Base-by-base conservation (phyloP, 2,113 vertebrate genomes). In the Pontoporia blainvillei region DNA sequence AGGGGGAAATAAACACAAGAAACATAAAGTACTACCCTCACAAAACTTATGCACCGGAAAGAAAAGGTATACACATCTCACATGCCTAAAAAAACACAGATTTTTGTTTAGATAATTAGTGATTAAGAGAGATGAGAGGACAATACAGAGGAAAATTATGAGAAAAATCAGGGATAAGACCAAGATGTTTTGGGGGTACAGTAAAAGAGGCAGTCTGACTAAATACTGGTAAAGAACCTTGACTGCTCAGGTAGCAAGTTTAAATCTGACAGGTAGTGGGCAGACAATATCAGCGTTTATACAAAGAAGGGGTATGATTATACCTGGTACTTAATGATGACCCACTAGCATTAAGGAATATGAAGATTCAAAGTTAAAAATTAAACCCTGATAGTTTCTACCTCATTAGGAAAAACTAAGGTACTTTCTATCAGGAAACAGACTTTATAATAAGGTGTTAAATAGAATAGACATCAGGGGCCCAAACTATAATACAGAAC, bases 361-460 rank as follows among this genome's bases (percentile, higher is more conserved):
- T 54, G 10, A 25, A 54, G 54, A 96, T 61, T n/a, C 46, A 69
- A 79, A 79, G n/a, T 87, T 88, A 86, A 44, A 89, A 44, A 85
- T 59, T 72, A 90, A 81, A 59, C 18, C n/a, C 23, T 79, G 34
- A 86, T 17, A 25, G 34, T 72, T 44, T 57, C 59, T 46, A 73
- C 57, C 52, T 86, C 57, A 86, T 86, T 46, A 90, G 29, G 29
- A 81, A 90, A 90, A 94, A 79, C 46, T 49, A 89, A 72, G 31
- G 25, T 49, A 86, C 72, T 94, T 86, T 78, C 95, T 86, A 85
- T 72, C 72, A 90, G 31, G 72, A 90, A 66, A 72, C 31, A 94
- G n/a, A 54, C 44, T 86, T 79, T 66, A 86, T 41, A 76, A 52
- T 71, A 93, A 82, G 41, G 11, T 75, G 6, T 36, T 90, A 72